These are phyloP conservation scores for Dione juno DNA, from an alignment of 2,888 invertebrate species.

Conservation along the genomic window DNA sequence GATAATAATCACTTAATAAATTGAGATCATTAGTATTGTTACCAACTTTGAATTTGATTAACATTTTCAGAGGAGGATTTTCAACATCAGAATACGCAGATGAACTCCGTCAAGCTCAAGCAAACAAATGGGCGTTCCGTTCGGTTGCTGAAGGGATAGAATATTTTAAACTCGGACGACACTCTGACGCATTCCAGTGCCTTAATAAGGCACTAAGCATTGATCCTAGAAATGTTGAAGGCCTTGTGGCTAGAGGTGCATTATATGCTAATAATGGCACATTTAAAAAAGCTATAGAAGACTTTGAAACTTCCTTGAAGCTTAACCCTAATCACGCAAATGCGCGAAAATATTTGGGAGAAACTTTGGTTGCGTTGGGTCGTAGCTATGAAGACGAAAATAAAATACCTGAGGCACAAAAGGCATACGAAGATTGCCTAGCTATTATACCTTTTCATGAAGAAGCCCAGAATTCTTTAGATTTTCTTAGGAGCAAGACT, in stretches of 20 bases:
- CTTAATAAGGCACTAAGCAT: conserved; percentile 96
- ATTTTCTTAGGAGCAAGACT: conserved; percentile 89
- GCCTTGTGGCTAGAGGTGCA: conserved; percentile 95
- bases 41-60: conserved; percentile 8
- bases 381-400: conserved; percentile 94
- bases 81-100: conserved; percentile 91
- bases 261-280: conserved; percentile 96
- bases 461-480: conserved; percentile 92
- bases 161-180: conserved; percentile 95
- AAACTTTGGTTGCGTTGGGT: conserved; percentile 94
- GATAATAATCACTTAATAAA: no score
- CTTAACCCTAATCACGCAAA: conserved; percentile 95
- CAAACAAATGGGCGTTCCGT: conserved; percentile 96
- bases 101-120: conserved; percentile 94
- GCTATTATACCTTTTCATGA: conserved; percentile 93
- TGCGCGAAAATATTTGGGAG: conserved; percentile 96
- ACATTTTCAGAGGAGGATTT: conserved; percentile 86
- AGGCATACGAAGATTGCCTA: conserved; percentile 92
- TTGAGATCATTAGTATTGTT: no score
- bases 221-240: conserved; percentile 96
- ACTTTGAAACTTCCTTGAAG: conserved; percentile 95
- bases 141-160: conserved; percentile 98
- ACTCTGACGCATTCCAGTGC: conserved; percentile 97
- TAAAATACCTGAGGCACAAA: conserved; percentile 92
- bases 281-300: conserved; percentile 96